A percentile compares a stretch with the other conserved stretches of the same genome.
These are phyloP conservation scores for Cheilosia vulpina DNA, from an alignment of 2,888 invertebrate species.

Conservation along the genomic window DNA sequence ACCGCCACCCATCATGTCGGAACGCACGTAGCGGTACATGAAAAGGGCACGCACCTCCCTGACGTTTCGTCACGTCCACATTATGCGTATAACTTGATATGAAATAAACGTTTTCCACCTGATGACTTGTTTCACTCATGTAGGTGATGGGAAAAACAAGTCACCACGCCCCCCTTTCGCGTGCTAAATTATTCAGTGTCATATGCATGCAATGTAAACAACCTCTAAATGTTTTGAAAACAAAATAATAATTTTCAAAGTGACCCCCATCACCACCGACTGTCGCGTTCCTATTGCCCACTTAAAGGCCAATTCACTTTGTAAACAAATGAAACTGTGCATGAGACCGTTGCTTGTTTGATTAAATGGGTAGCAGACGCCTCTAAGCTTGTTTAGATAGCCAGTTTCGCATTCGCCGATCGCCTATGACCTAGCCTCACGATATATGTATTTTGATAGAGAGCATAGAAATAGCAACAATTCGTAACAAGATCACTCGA, in stretches of 20 bases:
- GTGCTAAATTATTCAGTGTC: conserved; percentile 30
- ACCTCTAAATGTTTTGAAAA: conserved; percentile 30
- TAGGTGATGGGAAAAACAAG: conserved; percentile 14
- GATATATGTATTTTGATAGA: conserved; percentile 14
- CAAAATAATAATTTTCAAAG: conserved; percentile 23
- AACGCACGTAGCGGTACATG: too few relatives aligned
- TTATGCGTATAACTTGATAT: too few relatives aligned
- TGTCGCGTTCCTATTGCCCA: conserved; percentile 1
- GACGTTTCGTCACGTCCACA: too few relatives aligned
- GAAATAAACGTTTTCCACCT: neutral
- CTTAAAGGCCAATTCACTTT: conserved; percentile 37
- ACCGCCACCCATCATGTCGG: too few relatives aligned
- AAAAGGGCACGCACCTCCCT: too few relatives aligned
- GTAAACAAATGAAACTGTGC: conserved; percentile 51
- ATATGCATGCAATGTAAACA: conserved; percentile 55
- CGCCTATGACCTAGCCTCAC: conserved; percentile 40
- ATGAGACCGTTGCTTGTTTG: conserved; percentile 43
- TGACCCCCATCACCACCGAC: conserved; percentile 21
- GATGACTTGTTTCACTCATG: neutral
- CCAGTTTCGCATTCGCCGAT: conserved; percentile 29
- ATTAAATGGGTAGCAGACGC: conserved; percentile 45
- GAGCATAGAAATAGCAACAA: conserved; percentile 37
- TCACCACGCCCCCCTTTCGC: conserved; percentile 47
- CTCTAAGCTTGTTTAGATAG: conserved; percentile 18
- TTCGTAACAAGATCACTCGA: conserved; percentile 46